Conservation (phyloP, 2,888 invertebrate species). For the Neoitamus cyanurus region DNA sequence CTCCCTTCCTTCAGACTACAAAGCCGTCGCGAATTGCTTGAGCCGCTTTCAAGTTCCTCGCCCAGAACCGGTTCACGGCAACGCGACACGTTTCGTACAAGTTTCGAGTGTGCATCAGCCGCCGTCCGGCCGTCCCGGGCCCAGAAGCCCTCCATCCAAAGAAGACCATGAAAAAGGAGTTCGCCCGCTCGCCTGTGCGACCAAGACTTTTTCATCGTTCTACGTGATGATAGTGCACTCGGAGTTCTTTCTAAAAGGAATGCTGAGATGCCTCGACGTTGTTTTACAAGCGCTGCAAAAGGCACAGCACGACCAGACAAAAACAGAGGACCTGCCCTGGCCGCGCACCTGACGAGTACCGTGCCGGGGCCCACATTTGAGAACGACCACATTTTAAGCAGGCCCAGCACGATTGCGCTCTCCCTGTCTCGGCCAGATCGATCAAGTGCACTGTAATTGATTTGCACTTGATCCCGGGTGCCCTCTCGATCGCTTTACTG, state of each 20-base stretch:
- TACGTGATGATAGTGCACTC: constrained; percentile 25
- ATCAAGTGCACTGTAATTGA: constrained; percentile 29
- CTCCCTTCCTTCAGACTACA: background rate
- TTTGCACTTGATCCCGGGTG: constrained; percentile 32
- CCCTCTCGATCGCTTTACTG: background rate
- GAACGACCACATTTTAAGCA: background rate
- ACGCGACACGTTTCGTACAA: constrained; percentile 30
- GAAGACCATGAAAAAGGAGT: constrained; percentile 31
- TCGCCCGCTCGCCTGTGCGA: background rate
- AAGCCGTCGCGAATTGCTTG: constrained; percentile 21
- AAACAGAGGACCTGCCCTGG: background rate
- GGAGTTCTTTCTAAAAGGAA: background rate
- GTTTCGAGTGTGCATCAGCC: constrained; percentile 27
- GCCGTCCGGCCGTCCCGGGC: background rate
- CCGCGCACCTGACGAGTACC: background rate
- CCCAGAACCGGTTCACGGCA: constrained; percentile 28
- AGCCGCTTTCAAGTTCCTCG: constrained; percentile 32
- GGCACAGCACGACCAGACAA: background rate
- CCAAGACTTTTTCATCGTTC: background rate
- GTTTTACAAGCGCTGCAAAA: background rate
- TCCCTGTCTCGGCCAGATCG: background rate
- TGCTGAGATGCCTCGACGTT: background rate
- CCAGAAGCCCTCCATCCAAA: background rate
- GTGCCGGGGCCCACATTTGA: background rate
- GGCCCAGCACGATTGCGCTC: background rate